Conservation (phyloP, 2,888 invertebrate species). For the Drosophila pseudotalamancana region DNA sequence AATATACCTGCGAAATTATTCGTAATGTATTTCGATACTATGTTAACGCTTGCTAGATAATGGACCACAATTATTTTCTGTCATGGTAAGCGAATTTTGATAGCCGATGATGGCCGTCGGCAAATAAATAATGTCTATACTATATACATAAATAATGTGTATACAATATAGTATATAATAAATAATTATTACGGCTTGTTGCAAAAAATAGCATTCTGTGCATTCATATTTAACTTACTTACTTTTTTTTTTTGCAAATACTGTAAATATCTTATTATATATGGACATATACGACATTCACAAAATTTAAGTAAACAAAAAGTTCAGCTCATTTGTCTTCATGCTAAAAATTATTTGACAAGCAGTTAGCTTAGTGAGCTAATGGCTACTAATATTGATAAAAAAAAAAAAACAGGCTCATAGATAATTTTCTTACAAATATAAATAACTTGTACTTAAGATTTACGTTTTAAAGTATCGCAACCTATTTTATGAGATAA, state of each 20-base stretch:
- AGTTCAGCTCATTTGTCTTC: no score
- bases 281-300: no score
- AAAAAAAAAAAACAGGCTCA: no score
- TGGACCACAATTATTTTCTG: slow-evolving; percentile 1
- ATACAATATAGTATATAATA: neutral
- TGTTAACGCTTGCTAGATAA: neutral
- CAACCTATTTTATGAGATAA: neutral
- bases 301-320: no score
- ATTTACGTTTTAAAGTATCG: neutral
- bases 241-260: no score
- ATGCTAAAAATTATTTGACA: neutral
- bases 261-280: no score
- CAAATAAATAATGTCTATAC: neutral
- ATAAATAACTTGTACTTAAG: neutral
- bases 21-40: no score
- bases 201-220: no score
- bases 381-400: neutral
- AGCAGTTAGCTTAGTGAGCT: no score
- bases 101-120: neutral
- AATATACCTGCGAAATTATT: no score
- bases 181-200: neutral
- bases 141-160: neutral
- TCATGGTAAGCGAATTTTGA: neutral
- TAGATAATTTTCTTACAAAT: no score
- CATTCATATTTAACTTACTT: no score